Conservation (phyloP, 2,888 invertebrate genomes). For the Augiades crinisus region DNA sequence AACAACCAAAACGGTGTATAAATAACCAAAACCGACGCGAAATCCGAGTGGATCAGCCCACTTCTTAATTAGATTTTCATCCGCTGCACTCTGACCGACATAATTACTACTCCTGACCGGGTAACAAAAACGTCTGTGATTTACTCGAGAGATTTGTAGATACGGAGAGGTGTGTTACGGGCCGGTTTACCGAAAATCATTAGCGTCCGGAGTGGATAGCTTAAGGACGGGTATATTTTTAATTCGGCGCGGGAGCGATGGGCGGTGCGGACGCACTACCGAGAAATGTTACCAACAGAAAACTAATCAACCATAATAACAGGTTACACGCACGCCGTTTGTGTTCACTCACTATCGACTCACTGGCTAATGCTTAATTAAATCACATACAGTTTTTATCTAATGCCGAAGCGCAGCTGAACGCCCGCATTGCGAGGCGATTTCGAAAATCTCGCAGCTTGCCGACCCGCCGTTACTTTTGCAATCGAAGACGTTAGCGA, state of each 20-base stretch:
- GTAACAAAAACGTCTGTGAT: conserved; percentile 72
- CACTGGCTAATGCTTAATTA: conserved; percentile 76
- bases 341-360: conserved; percentile 73
- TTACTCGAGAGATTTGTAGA: conserved; percentile 76
- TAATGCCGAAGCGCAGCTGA: conserved; percentile 61
- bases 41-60: conserved; percentile 64
- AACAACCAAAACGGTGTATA: too few species aligned
- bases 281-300: conserved; percentile 81
- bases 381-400: conserved; percentile 73
- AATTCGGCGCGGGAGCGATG: conserved; percentile 78
- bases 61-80: conserved; percentile 78
- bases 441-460: conserved; percentile 31
- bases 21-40: conserved; percentile 59
- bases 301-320: conserved; percentile 81
- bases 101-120: conserved; percentile 77
- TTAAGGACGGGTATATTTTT: conserved; percentile 75
- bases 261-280: conserved; percentile 77
- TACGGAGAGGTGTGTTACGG: conserved; percentile 68
- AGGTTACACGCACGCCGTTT: conserved; percentile 76
- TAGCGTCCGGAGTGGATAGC: conserved; percentile 73
- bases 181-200: conserved; percentile 80
- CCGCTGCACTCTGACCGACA: conserved; percentile 79
- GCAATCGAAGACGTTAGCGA: conserved; percentile 42
- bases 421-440: conserved; percentile 39
- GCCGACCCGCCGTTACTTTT: too few species aligned